Evolutionary conservation across 2,113 vertebrate species (phyloP).

Genomic region (Tilapia sparmanii): DNA sequence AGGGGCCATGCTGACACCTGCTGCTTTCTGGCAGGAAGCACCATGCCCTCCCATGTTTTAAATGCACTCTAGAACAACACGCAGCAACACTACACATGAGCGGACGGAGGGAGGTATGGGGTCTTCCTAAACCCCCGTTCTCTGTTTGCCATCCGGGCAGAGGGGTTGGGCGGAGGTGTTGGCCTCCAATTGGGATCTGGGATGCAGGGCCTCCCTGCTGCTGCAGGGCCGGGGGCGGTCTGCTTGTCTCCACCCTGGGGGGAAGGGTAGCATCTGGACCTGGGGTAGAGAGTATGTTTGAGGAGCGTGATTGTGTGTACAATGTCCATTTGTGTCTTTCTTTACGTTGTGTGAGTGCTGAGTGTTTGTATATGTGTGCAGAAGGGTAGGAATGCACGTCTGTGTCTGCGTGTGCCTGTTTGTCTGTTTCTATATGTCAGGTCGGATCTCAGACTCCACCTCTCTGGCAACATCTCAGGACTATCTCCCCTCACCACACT

Average conservation of each 20-base stretch:
- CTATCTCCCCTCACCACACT: neutral
- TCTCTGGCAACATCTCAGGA: neutral
- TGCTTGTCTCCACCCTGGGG: rapidly evolving
- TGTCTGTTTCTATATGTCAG: neutral
- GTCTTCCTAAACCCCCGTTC: neutral
- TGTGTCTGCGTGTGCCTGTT: neutral
- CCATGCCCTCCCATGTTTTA: neutral
- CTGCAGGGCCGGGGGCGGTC: rapidly evolving
- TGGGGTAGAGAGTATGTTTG: neutral
- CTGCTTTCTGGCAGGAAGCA: neutral
- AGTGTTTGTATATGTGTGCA: neutral
- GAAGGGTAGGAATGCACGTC: neutral
- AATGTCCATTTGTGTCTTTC: neutral
- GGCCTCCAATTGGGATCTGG: neutral
- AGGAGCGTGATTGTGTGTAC: neutral
- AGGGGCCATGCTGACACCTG: neutral
- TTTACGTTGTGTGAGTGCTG: neutral
- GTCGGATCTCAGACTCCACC: neutral
- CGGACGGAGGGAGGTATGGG: rapidly evolving
- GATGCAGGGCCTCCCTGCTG: neutral
- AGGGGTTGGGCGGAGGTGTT: neutral
- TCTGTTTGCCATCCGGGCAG: neutral
- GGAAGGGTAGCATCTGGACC: neutral
- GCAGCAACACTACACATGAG: neutral
- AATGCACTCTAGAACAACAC: neutral